Evolutionary conservation across 2,113 vertebrate species (phyloP).

Genomic region (Ceratotherium simum): DNA sequence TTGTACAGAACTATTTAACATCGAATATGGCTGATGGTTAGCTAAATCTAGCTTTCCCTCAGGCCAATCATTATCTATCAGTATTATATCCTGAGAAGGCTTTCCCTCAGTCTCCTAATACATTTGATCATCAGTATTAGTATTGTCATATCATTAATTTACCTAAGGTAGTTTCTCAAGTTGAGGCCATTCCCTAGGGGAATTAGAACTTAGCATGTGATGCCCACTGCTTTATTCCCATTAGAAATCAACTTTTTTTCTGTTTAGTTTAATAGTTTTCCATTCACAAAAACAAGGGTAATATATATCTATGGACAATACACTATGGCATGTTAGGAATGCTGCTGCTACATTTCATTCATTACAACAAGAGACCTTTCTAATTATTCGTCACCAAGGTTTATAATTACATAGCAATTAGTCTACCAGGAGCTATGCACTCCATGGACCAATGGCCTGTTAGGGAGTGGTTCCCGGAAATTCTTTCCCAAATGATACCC

Average conservation of each 20-base stretch:
- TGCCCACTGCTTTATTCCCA: neutral
- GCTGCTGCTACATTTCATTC: neutral
- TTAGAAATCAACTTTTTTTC: neutral
- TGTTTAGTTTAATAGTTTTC: neutral
- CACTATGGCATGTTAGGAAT: neutral
- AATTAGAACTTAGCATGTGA: neutral
- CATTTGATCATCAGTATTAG: neutral
- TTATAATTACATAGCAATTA: neutral
- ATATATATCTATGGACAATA: neutral
- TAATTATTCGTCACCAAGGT: neutral
- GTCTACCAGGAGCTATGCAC: neutral
- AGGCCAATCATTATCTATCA: neutral
- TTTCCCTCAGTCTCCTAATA: neutral
- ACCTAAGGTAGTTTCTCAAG: neutral
- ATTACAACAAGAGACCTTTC: constrained; percentile 28
- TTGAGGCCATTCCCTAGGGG: neutral
- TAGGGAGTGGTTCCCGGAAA: neutral
- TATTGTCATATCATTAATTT: neutral
- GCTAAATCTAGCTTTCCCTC: neutral
- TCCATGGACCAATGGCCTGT: neutral
- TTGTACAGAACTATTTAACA: neutral
- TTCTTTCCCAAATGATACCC: neutral
- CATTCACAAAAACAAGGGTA: neutral
- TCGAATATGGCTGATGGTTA: neutral
- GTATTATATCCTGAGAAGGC: neutral